Evolutionary conservation across 2,113 vertebrate species (phyloP).

Genomic region (Myotis lucifugus): DNA sequence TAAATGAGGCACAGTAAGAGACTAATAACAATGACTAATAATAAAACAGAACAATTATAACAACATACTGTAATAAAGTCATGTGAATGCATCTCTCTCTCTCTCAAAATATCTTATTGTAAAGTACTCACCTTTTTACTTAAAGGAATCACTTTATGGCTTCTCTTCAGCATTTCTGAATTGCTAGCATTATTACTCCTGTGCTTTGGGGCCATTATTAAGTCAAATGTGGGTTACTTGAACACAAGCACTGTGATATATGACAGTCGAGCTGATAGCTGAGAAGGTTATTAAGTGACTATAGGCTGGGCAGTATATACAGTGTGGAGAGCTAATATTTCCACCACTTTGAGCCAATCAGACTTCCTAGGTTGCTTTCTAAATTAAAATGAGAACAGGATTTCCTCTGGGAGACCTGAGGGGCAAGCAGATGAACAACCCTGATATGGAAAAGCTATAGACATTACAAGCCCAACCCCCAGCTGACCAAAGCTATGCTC

Average conservation of each 20-base stretch:
- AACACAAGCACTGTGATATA: not conserved
- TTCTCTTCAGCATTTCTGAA: not conserved
- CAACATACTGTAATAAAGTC: not conserved
- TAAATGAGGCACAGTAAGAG: not conserved
- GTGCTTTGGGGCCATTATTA: not conserved
- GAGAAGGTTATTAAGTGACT: not conserved
- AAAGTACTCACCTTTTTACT: not conserved
- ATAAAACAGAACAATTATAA: not conserved
- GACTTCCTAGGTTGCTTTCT: not conserved
- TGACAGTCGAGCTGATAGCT: not conserved
- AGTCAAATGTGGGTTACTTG: not conserved
- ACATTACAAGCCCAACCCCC: not conserved
- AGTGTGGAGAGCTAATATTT: not conserved
- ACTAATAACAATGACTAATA: not conserved
- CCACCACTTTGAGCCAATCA: not conserved
- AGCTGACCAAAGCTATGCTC: not conserved
- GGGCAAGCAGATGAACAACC: not conserved
- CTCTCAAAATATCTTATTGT: not conserved
- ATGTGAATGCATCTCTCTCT: not conserved
- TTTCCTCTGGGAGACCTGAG: not conserved
- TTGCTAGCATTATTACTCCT: not conserved
- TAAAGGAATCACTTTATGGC: not conserved
- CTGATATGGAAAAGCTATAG: not conserved
- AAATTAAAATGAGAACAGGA: not conserved
- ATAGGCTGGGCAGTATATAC: too few species aligned